Percentiles rank a stretch among this genome's conserved stretches.
phyloP scores from a whole-genome alignment of 2,888 invertebrate species.

The Lumbricus terrestris region DNA sequence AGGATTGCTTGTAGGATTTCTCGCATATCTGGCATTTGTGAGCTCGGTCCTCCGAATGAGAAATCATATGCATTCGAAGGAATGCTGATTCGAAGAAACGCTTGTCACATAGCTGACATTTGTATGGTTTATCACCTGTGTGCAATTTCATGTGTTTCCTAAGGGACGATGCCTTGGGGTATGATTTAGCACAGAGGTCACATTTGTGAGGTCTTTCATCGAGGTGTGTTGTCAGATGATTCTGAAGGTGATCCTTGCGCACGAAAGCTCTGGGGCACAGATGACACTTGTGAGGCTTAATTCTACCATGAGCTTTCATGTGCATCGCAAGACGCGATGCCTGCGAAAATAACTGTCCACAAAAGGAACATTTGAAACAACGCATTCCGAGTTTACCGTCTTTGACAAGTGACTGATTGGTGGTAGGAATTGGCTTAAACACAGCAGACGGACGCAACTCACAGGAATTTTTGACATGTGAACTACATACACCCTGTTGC shows the following conservation, averaged over 20 bases:
- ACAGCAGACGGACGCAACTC: neutral
- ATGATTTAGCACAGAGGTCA: neutral
- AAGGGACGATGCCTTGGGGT: neutral
- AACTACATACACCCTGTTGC: neutral
- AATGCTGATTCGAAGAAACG: neutral
- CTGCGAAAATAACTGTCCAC: neutral
- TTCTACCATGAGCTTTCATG: neutral
- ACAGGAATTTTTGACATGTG: neutral
- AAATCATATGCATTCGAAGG: neutral
- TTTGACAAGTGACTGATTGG: neutral
- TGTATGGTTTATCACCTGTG: neutral
- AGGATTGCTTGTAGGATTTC: neutral
- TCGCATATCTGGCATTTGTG: neutral
- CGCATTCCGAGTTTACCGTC: no score
- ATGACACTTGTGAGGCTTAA: neutral
- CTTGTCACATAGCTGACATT: neutral
- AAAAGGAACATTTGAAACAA: neutral
- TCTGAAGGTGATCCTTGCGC: neutral
- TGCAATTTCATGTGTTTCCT: neutral
- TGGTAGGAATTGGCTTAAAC: neutral
- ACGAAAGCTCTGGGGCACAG: neutral
- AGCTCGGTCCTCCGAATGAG: neutral
- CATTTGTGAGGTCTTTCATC: neutral
- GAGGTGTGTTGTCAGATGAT: neutral
- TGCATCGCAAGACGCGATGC: neutral